Evolutionary conservation across 2,797 vertebrate species (phyloP).

Genomic region (Acanthurus tractus): DNA sequence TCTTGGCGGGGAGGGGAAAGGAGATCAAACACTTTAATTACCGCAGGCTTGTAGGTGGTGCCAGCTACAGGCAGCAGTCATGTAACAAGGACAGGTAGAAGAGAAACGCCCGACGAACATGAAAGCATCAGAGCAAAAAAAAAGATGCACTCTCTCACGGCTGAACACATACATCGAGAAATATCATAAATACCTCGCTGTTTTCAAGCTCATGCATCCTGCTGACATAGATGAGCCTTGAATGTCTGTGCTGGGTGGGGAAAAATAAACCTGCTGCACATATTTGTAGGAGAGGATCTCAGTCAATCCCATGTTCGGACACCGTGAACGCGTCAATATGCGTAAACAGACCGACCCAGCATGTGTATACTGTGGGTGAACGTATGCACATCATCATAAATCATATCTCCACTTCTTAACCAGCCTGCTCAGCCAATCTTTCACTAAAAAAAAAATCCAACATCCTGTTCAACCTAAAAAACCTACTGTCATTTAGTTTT

Average conservation of each 20-base stretch:
- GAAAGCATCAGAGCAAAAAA: slow-evolving; percentile 50
- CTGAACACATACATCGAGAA: slow-evolving; percentile 22
- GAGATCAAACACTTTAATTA: slow-evolving; percentile 89
- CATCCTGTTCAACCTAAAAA: slow-evolving; percentile 30
- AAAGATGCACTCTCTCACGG: slow-evolving; percentile 36
- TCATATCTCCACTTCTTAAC: slow-evolving; percentile 27
- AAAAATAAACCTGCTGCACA: slow-evolving; percentile 22
- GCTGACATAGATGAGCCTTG: slow-evolving; percentile 39
- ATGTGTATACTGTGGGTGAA: not conserved
- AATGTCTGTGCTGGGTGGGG: not conserved
- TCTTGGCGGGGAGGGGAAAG: slow-evolving; percentile 68
- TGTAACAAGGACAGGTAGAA: slow-evolving; percentile 79
- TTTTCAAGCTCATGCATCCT: slow-evolving; percentile 29
- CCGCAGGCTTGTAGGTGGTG: slow-evolving; percentile 80
- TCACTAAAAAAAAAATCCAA: slow-evolving; percentile 38
- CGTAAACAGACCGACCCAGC: slow-evolving; percentile 32
- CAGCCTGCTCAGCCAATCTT: slow-evolving; percentile 29
- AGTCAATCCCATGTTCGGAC: slow-evolving; percentile 37
- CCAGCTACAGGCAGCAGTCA: slow-evolving; percentile 75
- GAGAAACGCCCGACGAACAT: slow-evolving; percentile 53
- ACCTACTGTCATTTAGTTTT: slow-evolving; percentile 50
- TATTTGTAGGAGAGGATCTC: slow-evolving; percentile 44
- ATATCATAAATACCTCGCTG: slow-evolving; percentile 50
- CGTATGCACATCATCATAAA: slow-evolving; percentile 14
- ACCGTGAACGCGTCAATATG: slow-evolving; percentile 39